Evolutionary conservation across 1,140 invertebrate species (phyloP).

Genomic region (Heterodera carotae): DNA sequence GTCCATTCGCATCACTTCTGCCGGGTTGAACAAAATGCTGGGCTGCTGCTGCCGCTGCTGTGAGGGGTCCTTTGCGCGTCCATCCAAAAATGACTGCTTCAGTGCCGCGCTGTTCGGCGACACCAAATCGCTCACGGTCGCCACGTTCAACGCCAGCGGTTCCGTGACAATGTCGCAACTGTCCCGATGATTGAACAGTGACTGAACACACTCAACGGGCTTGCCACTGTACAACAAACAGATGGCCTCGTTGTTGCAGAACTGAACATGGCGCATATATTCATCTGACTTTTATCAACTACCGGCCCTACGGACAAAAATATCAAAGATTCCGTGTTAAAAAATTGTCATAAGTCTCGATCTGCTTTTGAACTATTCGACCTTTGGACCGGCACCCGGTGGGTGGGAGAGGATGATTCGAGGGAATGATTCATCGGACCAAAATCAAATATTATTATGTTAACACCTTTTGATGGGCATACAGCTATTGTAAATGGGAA

Average conservation of each 20-base stretch:
- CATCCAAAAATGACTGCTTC: slow-evolving; percentile 13
- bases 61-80: neutral
- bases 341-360: too few relatives aligned
- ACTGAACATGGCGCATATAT: too few relatives aligned
- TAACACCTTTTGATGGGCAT: too few relatives aligned
- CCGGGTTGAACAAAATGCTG: neutral
- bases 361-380: too few relatives aligned
- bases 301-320: too few relatives aligned
- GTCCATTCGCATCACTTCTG: neutral
- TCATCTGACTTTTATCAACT: too few relatives aligned
- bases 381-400: too few relatives aligned
- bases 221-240: slow-evolving; percentile 33
- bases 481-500: neutral
- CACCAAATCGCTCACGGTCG: slow-evolving; percentile 31
- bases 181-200: slow-evolving; percentile 28
- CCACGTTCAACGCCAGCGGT: slow-evolving; percentile 27
- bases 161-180: slow-evolving; percentile 23
- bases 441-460: too few relatives aligned
- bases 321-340: too few relatives aligned
- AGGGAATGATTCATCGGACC: too few relatives aligned
- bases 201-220: slow-evolving; percentile 24
- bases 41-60: neutral
- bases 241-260: slow-evolving; percentile 36
- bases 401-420: too few relatives aligned
- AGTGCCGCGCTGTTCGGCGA: slow-evolving; percentile 29